A percentile compares a stretch with the other conserved stretches of the same genome.
Conservation (phyloP, 1,140 invertebrate species). For the Sarcophaga peregrina region DNA sequence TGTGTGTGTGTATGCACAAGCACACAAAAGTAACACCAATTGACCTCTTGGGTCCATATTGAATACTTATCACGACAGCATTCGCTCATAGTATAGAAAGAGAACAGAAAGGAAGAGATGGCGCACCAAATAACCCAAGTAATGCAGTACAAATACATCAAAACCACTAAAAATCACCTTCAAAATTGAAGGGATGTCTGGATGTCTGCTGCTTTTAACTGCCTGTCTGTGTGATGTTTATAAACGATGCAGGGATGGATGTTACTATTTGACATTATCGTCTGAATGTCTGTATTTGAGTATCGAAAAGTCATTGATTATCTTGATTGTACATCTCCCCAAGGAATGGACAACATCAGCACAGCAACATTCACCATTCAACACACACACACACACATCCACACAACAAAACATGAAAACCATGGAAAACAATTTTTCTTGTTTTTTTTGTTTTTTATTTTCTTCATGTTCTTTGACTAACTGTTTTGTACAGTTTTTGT, state of each 20-base stretch:
- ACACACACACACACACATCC: too few relatives aligned
- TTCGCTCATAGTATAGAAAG: not conserved
- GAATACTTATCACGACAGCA: too few relatives aligned
- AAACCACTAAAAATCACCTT: constrained; percentile 24
- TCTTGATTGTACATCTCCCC: constrained; percentile 33
- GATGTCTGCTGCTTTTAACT: not conserved
- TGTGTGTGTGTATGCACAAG: too few relatives aligned
- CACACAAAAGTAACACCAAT: not conserved
- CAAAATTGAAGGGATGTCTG: not conserved
- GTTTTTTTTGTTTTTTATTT: not conserved
- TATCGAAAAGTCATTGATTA: constrained; percentile 35
- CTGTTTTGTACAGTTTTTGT: not conserved
- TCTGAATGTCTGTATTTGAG: constrained; percentile 2
- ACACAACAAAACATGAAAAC: too few relatives aligned
- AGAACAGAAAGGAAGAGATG: not conserved
- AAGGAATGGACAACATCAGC: constrained; percentile 28
- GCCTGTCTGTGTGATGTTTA: not conserved
- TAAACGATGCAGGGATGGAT: not conserved
- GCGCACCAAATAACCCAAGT: not conserved
- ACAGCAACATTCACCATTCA: not conserved
- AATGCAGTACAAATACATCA: constrained; percentile 15
- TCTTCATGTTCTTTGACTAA: too few relatives aligned
- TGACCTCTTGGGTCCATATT: constrained; percentile 36
- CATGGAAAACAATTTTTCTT: not conserved
- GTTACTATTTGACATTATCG: constrained; percentile 15